Evolutionary conservation across 2,888 invertebrate species (phyloP).

Genomic region (Nomada goodeniana): DNA sequence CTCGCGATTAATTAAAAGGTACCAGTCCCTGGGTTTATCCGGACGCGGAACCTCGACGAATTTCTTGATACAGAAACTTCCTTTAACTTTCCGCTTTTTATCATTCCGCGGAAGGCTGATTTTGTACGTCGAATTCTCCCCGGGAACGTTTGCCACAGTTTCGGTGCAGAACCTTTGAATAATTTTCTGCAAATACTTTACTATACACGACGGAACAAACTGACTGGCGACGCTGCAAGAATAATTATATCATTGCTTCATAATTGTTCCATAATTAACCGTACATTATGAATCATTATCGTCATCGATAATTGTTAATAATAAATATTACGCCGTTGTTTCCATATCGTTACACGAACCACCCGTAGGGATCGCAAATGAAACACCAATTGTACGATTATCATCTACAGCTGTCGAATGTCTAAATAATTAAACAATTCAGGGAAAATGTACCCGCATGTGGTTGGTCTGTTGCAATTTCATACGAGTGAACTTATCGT

Average conservation of each 20-base stretch:
- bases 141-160: neutral
- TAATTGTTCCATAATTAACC: neutral
- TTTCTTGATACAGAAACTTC: neutral
- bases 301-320: too few species aligned
- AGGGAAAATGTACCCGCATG: neutral
- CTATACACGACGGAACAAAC: too few species aligned
- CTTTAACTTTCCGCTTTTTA: neutral
- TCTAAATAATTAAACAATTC: neutral
- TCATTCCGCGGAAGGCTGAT: conserved; percentile 1
- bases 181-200: neutral
- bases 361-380: neutral
- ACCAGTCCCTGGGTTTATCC: neutral
- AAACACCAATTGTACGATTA: neutral
- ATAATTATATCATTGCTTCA: neutral
- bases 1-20: conserved; percentile 36
- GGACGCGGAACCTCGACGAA: neutral
- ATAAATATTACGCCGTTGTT: too few species aligned
- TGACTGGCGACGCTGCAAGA: neutral
- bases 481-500: neutral
- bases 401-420: neutral
- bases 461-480: neutral
- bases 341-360: neutral
- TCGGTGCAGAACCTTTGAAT: neutral
- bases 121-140: neutral
- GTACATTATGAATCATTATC: neutral